Evolutionary conservation across 2,888 invertebrate species (phyloP).

Genomic region (Drosophila macrothrix): DNA sequence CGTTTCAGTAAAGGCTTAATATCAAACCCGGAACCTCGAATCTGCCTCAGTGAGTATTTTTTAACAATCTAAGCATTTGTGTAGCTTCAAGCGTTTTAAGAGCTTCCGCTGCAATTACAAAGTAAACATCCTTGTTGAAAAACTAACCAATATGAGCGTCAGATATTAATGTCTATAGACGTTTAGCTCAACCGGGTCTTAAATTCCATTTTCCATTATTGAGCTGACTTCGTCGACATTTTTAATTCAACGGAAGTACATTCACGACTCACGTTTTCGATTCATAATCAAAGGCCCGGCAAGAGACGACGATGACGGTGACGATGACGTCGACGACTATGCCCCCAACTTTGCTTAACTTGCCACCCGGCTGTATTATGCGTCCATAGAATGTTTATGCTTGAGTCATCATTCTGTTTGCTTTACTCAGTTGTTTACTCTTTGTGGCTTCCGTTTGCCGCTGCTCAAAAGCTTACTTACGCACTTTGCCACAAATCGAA

Average conservation of each 20-base stretch:
- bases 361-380: slow-evolving; percentile 7
- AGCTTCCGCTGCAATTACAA: slow-evolving; percentile 7
- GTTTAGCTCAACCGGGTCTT: slow-evolving; percentile 1
- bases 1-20: neutral
- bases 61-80: neutral
- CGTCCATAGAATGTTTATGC: slow-evolving; percentile 61
- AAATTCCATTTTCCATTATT: neutral
- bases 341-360: slow-evolving; percentile 19
- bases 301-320: neutral
- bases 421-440: slow-evolving; percentile 3
- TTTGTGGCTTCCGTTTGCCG: slow-evolving; percentile 13
- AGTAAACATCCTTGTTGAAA: neutral
- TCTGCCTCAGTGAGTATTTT: neutral
- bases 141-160: neutral
- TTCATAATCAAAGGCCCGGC: slow-evolving; percentile 39
- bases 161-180: slow-evolving; percentile 1
- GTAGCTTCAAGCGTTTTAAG: neutral
- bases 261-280: slow-evolving; percentile 44
- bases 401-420: slow-evolving; percentile 54
- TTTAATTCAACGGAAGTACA: slow-evolving; percentile 59
- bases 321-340: slow-evolving; percentile 2
- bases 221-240: slow-evolving; percentile 8
- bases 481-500: slow-evolving; percentile 19
- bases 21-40: neutral
- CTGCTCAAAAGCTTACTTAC: slow-evolving; percentile 5